These are phyloP conservation scores for Ageneiosus marmoratus DNA, from an alignment of 2,113 vertebrate genomes.

Conservation along the genomic window DNA sequence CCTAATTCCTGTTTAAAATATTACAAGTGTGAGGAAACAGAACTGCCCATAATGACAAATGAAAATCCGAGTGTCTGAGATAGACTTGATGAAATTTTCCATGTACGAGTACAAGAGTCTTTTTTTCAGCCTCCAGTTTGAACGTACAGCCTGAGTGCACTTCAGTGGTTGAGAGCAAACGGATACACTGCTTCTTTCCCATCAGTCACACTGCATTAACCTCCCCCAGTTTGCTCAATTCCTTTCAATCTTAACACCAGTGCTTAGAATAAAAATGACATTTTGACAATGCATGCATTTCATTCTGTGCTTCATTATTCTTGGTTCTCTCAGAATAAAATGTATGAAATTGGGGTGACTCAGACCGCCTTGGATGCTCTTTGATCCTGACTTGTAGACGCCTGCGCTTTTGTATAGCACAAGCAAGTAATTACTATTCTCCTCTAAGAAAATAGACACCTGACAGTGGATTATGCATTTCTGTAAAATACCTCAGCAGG, in stretches of 20 bases:
- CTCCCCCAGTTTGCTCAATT: neutral
- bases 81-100: neutral
- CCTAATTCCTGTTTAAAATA: neutral
- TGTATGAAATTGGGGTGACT: constrained; percentile 7
- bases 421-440: neutral
- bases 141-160: constrained; percentile 7
- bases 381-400: neutral
- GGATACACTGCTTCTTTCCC: neutral
- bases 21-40: neutral
- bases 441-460: neutral
- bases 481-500: neutral
- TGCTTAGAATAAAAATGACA: constrained; percentile 3
- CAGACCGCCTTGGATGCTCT: constrained; percentile 2
- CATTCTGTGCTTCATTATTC: neutral
- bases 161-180: neutral
- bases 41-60: neutral
- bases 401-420: neutral
- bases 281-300: constrained; percentile 1
- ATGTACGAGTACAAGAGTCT: neutral
- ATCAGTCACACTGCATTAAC: constrained; percentile 5
- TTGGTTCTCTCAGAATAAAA: neutral
- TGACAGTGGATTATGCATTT: neutral
- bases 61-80: neutral
- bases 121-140: neutral
- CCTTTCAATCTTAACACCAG: constrained; percentile 14